Conservation (phyloP, 1,140 invertebrate species). For the Drosophila baimaii region DNA sequence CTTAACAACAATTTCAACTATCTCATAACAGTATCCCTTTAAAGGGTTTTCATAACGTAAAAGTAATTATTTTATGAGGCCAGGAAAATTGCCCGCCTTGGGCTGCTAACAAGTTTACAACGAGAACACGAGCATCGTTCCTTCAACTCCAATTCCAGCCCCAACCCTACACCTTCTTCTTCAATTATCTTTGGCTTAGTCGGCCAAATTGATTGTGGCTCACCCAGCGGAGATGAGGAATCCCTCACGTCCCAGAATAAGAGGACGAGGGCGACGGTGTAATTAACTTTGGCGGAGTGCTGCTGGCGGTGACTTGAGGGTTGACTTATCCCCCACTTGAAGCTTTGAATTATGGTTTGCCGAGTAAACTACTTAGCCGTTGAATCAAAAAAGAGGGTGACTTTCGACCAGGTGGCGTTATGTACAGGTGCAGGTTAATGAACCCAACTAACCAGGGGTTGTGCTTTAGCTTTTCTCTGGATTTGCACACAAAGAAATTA, state of each 20-base stretch:
- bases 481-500: neutral
- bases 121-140: conserved; percentile 2
- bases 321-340: conserved; percentile 49
- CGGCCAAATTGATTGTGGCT: conserved; percentile 43
- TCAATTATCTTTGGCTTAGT: conserved; percentile 50
- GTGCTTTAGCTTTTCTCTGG: neutral
- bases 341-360: conserved; percentile 49
- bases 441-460: conserved; percentile 21
- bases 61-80: conserved; percentile 23
- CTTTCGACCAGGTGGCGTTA: conserved; percentile 32
- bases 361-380: conserved; percentile 56
- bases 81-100: conserved; percentile 1
- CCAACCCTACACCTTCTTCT: neutral
- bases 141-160: neutral
- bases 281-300: conserved; percentile 40
- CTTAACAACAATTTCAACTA: neutral
- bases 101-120: neutral
- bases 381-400: conserved; percentile 62
- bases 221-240: conserved; percentile 19
- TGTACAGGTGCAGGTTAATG: conserved; percentile 18
- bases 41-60: neutral
- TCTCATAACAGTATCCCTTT: neutral
- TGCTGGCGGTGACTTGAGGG: conserved; percentile 19
- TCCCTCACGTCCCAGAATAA: conserved; percentile 19
- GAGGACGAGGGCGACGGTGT: conserved; percentile 11